phyloP scores from a whole-genome alignment of 2,888 invertebrate species.

The Chrysolina oricalcia region DNA sequence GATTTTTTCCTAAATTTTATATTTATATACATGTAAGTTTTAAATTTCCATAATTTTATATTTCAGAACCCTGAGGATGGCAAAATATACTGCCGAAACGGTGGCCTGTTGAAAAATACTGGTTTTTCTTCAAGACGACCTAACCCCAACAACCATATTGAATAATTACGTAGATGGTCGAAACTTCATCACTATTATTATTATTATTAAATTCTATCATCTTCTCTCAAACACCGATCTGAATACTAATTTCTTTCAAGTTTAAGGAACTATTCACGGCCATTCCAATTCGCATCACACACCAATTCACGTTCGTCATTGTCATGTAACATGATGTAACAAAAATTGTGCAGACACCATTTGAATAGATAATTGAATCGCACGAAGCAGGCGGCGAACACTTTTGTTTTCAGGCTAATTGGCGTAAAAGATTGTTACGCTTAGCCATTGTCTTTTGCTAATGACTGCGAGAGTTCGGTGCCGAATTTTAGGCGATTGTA shows the following conservation, averaged over 20 bases:
- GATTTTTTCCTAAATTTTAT: too few species aligned
- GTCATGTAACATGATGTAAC: conserved; percentile 30
- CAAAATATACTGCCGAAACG: too few species aligned
- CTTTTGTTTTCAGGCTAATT: conserved; percentile 32
- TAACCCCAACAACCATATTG: too few species aligned
- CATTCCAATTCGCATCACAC: conserved; percentile 39
- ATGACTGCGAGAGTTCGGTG: neutral
- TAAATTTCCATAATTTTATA: too few species aligned
- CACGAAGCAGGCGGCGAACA: conserved; percentile 9
- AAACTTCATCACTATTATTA: too few species aligned
- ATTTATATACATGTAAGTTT: too few species aligned
- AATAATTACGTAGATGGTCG: too few species aligned
- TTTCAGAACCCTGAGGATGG: too few species aligned
- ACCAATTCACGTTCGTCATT: conserved; percentile 31
- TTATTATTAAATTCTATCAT: too few species aligned
- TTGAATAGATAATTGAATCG: conserved; percentile 34
- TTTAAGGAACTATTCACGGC: neutral
- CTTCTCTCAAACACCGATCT: neutral
- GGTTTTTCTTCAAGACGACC: too few species aligned
- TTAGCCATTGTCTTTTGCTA: neutral
- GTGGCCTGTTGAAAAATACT: too few species aligned
- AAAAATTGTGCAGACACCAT: conserved; percentile 12
- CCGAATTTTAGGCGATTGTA: neutral
- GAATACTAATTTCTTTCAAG: neutral
- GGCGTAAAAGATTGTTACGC: neutral